Conservation (phyloP, 2,888 invertebrate species). For the Seladonia tumulorum region DNA sequence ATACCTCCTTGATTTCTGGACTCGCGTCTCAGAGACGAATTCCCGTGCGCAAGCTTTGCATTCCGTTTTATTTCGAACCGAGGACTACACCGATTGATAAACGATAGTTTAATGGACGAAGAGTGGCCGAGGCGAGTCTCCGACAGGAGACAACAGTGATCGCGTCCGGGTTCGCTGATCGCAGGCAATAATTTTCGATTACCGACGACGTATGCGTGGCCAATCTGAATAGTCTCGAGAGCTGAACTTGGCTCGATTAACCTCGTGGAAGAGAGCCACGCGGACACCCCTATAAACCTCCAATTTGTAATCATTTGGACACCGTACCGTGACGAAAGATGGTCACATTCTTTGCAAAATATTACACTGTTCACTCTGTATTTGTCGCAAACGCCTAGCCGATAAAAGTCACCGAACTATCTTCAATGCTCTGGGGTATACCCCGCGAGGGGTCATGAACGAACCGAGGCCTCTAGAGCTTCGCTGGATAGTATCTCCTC, state of each 20-base stretch:
- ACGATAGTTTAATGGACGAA: slow-evolving; percentile 54
- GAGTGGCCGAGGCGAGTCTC: slow-evolving; percentile 12
- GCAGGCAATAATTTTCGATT: slow-evolving; percentile 64
- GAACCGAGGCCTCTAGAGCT: too few relatives aligned
- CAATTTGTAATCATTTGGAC: slow-evolving; percentile 26
- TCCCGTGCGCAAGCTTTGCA: not conserved
- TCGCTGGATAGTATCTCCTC: too few relatives aligned
- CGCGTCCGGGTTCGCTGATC: slow-evolving; percentile 37
- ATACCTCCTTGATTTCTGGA: not conserved
- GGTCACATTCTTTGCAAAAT: too few relatives aligned
- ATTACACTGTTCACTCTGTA: too few relatives aligned
- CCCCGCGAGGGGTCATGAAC: too few relatives aligned
- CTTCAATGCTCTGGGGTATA: too few relatives aligned
- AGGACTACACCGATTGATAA: slow-evolving; percentile 32
- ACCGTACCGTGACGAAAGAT: not conserved
- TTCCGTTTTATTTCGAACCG: slow-evolving; percentile 40
- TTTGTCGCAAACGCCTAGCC: too few relatives aligned
- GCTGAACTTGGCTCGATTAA: slow-evolving; percentile 66
- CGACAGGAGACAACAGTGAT: slow-evolving; percentile 32
- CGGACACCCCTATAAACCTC: slow-evolving; percentile 5
- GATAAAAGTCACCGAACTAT: too few relatives aligned
- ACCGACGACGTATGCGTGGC: slow-evolving; percentile 21
- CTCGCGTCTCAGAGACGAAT: not conserved
- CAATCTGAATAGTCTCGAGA: slow-evolving; percentile 22
- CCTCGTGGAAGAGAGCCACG: slow-evolving; percentile 22